Conservation (phyloP, 2,113 vertebrate species). For the Eretmodus cyanostictus region DNA sequence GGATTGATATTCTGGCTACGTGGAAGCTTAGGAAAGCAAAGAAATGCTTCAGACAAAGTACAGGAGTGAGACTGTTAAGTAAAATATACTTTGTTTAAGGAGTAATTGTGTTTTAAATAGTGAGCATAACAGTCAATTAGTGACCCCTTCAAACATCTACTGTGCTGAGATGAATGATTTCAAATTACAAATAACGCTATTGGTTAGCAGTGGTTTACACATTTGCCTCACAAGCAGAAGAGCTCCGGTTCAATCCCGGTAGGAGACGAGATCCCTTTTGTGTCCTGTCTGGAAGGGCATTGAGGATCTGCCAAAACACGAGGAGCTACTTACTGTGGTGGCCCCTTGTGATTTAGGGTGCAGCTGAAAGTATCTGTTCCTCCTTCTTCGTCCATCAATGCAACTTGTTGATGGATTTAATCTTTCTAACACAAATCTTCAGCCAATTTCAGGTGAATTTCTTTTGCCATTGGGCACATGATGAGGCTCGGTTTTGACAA, state of each 20-base stretch:
- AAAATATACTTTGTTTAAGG: neutral
- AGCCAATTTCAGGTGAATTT: conserved; percentile 8
- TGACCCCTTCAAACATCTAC: neutral
- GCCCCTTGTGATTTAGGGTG: neutral
- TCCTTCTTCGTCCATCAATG: fast-evolving
- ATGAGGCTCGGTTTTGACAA: neutral
- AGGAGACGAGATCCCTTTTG: neutral
- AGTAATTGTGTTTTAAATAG: neutral
- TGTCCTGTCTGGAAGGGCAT: neutral
- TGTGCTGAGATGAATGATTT: neutral
- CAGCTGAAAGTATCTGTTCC: neutral
- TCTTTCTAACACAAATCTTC: neutral
- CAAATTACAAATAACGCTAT: neutral
- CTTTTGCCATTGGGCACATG: neutral
- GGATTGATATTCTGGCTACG: neutral
- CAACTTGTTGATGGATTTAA: neutral
- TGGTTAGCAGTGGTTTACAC: neutral
- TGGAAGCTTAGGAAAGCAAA: neutral
- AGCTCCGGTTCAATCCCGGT: neutral
- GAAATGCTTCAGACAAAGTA: neutral
- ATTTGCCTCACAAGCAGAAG: neutral
- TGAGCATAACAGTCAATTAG: neutral
- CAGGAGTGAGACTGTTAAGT: neutral
- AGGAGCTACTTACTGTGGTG: neutral
- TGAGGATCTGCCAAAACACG: neutral